A percentile compares a stretch with the other conserved stretches of the same genome.
Conservation (phyloP, 2,797 vertebrate genomes). For the Falco columbarius region DNA sequence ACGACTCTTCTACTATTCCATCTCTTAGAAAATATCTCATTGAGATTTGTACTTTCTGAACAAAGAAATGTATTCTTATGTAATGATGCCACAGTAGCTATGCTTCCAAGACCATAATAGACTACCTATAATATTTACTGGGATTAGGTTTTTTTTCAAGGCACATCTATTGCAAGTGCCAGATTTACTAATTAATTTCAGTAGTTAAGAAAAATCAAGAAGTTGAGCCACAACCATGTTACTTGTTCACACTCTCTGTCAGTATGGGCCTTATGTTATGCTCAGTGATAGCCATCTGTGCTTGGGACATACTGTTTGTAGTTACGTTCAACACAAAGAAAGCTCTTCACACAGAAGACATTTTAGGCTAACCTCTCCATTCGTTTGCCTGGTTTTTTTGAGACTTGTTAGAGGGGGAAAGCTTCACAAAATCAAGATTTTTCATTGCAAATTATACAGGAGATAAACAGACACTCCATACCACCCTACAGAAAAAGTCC, state of each 20-base stretch:
- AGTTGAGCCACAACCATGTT: background rate
- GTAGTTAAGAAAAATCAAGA: background rate
- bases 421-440: background rate
- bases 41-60: conserved; percentile 3
- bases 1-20: background rate
- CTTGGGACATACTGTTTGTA: background rate
- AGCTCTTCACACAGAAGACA: background rate
- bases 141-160: background rate
- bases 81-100: background rate
- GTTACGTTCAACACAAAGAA: background rate
- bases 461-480: background rate
- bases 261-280: background rate
- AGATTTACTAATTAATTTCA: background rate
- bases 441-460: background rate
- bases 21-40: background rate
- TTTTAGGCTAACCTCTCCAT: background rate
- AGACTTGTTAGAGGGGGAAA: background rate
- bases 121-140: background rate
- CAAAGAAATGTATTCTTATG: background rate
- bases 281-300: background rate
- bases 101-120: background rate
- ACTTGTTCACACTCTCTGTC: background rate
- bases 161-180: background rate
- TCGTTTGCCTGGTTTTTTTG: background rate
- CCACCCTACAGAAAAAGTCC: background rate